A percentile compares a stretch with the other conserved stretches of the same genome.
phyloP scores from a whole-genome alignment of 30 jellyfish, hydroid and myxozoan species.

The Pseudorhiza aurosa region DNA sequence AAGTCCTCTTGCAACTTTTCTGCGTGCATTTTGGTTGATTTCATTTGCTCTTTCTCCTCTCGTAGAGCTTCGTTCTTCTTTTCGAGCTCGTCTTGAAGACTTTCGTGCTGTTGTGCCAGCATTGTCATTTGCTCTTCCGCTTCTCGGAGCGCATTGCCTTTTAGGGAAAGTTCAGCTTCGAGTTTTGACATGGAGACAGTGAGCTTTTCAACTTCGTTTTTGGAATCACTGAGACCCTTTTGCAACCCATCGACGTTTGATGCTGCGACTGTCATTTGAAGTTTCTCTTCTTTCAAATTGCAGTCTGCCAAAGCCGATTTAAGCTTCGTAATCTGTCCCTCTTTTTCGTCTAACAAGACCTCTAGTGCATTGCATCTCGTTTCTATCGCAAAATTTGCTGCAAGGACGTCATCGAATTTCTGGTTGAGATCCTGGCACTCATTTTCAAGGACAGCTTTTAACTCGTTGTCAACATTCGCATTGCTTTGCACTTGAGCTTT shows the following conservation, averaged over 20 bases:
- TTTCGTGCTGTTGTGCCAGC: background rate
- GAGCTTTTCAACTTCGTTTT: no score
- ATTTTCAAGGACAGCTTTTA: background rate
- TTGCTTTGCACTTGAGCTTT: no score
- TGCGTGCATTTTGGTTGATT: background rate
- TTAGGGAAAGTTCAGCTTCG: background rate
- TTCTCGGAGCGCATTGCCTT: background rate
- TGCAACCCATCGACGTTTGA: no score
- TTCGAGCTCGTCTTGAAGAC: background rate
- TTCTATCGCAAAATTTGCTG: no score
- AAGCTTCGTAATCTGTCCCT: no score
- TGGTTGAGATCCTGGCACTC: background rate
- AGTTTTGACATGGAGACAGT: background rate
- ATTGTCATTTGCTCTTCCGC: background rate
- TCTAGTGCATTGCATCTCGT: no score
- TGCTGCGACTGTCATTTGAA: no score
- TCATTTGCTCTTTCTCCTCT: background rate
- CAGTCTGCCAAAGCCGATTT: no score
- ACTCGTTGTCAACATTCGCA: no score
- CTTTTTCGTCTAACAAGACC: no score
- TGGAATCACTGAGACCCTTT: no score
- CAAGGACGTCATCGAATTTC: background rate
- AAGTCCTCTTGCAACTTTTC: background rate
- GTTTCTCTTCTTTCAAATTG: no score
- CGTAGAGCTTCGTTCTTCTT: background rate